A percentile compares a stretch with the other conserved stretches of the same genome.
These are phyloP conservation scores for Neuroterus valhalla DNA, from an alignment of 1,140 invertebrate genomes.

Conservation along the genomic window DNA sequence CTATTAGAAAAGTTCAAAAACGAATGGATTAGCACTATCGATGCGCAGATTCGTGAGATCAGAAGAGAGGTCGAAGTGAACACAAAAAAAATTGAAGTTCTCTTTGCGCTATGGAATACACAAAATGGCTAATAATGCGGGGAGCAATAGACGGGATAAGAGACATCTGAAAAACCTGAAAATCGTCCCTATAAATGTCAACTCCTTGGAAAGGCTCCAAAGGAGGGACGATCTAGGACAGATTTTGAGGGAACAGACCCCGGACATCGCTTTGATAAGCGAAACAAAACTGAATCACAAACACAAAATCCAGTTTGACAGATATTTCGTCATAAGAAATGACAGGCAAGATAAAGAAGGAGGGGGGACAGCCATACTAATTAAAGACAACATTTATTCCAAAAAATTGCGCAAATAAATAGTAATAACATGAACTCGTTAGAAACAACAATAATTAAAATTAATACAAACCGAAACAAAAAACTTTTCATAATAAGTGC, in stretches of 20 bases:
- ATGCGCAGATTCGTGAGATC: no score
- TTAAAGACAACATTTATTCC: constrained; percentile 19
- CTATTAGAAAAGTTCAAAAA: no score
- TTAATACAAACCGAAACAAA: no score
- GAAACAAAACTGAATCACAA: constrained; percentile 30
- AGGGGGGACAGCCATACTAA: constrained; percentile 24
- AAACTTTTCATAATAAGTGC: constrained; percentile 27
- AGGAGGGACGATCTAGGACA: not conserved
- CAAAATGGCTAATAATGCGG: no score
- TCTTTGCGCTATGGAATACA: no score
- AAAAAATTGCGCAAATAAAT: not conserved
- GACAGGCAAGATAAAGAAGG: constrained; percentile 28
- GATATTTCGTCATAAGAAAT: not conserved
- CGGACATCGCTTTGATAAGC: constrained; percentile 19
- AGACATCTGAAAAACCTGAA: not conserved
- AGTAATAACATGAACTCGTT: no score
- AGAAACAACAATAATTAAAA: not conserved
- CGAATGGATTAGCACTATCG: no score
- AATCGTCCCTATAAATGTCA: not conserved
- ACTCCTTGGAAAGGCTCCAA: not conserved
- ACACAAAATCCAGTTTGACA: constrained; percentile 34
- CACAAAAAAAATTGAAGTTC: no score
- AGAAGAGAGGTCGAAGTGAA: no score
- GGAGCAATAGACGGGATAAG: no score
- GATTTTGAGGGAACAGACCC: not conserved